Conservation (phyloP, 2,888 invertebrate species). For the Hypsopygia costalis region DNA sequence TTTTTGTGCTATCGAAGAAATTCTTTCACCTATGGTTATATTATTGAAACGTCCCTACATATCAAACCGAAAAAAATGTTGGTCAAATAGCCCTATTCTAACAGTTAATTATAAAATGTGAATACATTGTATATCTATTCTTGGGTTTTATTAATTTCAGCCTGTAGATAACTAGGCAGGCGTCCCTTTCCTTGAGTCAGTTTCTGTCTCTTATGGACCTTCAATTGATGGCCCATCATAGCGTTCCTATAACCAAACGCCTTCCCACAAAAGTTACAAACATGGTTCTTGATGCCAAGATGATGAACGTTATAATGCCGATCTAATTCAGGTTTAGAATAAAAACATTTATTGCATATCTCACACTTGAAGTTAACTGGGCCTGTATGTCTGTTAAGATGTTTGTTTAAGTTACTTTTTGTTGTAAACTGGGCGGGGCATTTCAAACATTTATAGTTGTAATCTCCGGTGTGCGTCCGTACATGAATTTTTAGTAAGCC, state of each 20-base stretch:
- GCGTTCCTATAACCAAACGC: constrained; percentile 31
- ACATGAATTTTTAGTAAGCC: constrained; percentile 38
- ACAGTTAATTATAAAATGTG: too few species aligned
- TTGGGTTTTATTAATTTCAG: constrained; percentile 12
- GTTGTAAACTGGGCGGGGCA: constrained; percentile 37
- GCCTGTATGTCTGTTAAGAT: constrained; percentile 25
- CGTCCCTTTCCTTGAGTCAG: constrained; percentile 15
- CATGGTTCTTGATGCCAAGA: constrained; percentile 24
- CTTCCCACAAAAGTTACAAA: constrained; percentile 39
- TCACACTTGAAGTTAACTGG: constrained; percentile 23
- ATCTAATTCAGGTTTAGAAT: constrained; percentile 23
- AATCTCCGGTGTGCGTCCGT: constrained; percentile 38
- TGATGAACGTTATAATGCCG: constrained; percentile 29
- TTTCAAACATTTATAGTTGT: constrained; percentile 36
- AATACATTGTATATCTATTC: too few species aligned
- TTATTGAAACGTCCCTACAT: too few species aligned
- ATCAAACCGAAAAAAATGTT: too few species aligned
- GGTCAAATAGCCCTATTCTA: too few species aligned
- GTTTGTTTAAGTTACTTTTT: constrained; percentile 40
- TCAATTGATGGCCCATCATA: constrained; percentile 34
- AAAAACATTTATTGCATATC: constrained; percentile 26
- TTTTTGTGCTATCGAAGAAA: too few species aligned
- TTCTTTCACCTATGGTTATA: too few species aligned
- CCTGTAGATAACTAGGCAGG: constrained; percentile 29
- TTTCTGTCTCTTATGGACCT: constrained; percentile 34